A percentile compares a stretch with the other conserved stretches of the same genome.
Conservation (phyloP, 2,113 vertebrate genomes). For the Edolisoma coerulescens region DNA sequence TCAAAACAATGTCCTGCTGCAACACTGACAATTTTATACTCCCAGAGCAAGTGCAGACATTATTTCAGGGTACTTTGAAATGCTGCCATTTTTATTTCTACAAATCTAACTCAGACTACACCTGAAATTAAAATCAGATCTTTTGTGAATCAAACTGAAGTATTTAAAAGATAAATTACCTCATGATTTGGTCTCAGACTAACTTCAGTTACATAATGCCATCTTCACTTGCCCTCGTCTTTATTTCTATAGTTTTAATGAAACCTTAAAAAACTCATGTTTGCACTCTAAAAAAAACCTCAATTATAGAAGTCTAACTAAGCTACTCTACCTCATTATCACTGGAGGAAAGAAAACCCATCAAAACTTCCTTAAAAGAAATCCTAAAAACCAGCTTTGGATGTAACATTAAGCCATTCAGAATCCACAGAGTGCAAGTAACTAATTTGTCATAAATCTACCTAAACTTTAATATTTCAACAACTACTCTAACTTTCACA, state of each 20-base stretch:
- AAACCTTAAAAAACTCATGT: background rate
- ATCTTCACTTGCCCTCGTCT: background rate
- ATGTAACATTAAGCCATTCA: background rate
- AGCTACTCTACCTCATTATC: background rate
- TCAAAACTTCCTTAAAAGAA: background rate
- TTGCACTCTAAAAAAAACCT: background rate
- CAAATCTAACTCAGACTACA: background rate
- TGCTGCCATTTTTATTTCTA: background rate
- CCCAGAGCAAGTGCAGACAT: background rate
- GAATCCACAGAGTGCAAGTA: background rate
- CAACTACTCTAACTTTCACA: background rate
- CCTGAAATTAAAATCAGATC: background rate
- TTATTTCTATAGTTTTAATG: background rate
- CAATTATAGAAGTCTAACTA: background rate
- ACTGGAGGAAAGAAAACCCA: accelerated
- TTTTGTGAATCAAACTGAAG: background rate
- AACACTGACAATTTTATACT: background rate
- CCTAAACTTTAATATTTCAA: background rate
- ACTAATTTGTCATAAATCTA: background rate
- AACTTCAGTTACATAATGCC: background rate
- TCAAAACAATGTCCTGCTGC: background rate
- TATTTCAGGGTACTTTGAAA: background rate
- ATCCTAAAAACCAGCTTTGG: background rate
- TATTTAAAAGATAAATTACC: background rate
- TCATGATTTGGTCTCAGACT: background rate